These are phyloP conservation scores for Pterostichus niger DNA, from an alignment of 2,888 invertebrate species.

Conservation along the genomic window DNA sequence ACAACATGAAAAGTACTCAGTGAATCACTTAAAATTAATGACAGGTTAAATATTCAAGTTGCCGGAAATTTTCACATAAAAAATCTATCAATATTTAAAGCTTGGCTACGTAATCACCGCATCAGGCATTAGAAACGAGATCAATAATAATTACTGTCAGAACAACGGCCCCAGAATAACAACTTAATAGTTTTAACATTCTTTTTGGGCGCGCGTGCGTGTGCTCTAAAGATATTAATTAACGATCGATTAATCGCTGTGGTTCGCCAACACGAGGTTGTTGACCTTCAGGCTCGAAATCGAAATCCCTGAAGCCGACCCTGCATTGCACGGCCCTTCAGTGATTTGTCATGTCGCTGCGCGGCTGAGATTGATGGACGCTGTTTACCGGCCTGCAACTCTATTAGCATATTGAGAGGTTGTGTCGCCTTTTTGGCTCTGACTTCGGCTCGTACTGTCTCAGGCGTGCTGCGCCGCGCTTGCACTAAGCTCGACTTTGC, in stretches of 20 bases:
- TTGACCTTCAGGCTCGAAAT: constrained; percentile 3
- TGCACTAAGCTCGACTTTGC: not conserved
- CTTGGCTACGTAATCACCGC: constrained; percentile 54
- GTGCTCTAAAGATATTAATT: constrained; percentile 61
- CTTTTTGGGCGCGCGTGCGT: constrained; percentile 56
- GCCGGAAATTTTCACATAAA: constrained; percentile 64
- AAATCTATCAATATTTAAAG: constrained; percentile 65
- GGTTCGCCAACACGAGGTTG: constrained; percentile 31
- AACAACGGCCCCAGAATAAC: constrained; percentile 59
- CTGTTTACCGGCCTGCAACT: constrained; percentile 71
- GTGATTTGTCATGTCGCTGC: constrained; percentile 77
- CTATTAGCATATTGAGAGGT: constrained; percentile 77
- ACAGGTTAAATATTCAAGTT: constrained; percentile 62
- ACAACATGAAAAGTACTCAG: constrained; percentile 51
- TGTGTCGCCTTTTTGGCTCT: constrained; percentile 70
- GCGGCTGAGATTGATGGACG: constrained; percentile 74
- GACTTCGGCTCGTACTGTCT: constrained; percentile 8
- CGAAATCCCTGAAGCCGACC: constrained; percentile 3
- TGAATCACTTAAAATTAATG: constrained; percentile 66
- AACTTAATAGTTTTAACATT: constrained; percentile 66
- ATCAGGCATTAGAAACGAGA: constrained; percentile 65
- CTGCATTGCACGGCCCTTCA: constrained; percentile 69
- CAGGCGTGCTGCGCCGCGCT: too few species aligned
- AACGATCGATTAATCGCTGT: constrained; percentile 50
- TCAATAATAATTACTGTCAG: constrained; percentile 66